Conservation (phyloP, 2,797 vertebrate species). For the Melanogrammus aeglefinus region DNA sequence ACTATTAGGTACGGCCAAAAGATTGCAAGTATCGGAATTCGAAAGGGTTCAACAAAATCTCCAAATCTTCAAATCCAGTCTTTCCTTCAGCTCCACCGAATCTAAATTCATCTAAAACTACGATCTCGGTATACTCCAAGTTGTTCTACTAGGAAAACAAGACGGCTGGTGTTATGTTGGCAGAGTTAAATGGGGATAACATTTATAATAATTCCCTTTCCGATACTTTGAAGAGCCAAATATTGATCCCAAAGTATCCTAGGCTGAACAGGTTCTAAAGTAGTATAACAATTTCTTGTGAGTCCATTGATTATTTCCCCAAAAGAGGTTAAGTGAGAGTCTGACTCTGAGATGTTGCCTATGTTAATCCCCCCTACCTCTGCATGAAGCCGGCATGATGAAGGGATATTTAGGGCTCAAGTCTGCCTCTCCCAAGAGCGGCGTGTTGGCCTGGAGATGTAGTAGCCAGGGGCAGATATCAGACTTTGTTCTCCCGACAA, state of each 20-base stretch:
- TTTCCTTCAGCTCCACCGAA: neutral
- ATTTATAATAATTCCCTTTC: neutral
- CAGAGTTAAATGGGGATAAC: neutral
- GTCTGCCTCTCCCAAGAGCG: neutral
- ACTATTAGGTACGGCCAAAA: too few species aligned
- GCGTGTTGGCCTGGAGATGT: neutral
- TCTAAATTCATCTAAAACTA: neutral
- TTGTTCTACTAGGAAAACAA: neutral
- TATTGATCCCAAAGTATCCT: neutral
- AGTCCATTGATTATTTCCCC: too few species aligned
- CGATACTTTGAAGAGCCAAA: neutral
- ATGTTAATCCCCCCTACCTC: neutral
- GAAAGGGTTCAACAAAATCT: neutral
- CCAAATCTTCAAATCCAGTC: neutral
- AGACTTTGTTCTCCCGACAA: neutral
- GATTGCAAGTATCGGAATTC: neutral
- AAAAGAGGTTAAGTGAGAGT: neutral
- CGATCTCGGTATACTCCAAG: neutral
- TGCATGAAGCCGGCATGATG: neutral
- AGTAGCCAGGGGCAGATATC: neutral
- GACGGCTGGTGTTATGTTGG: neutral
- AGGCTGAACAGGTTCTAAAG: neutral
- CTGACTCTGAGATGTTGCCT: neutral
- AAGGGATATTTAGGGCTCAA: neutral
- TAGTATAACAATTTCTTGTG: neutral